Evolutionary conservation across 2,888 invertebrate genomes (phyloP).

Genomic region (Phengaris arion): DNA sequence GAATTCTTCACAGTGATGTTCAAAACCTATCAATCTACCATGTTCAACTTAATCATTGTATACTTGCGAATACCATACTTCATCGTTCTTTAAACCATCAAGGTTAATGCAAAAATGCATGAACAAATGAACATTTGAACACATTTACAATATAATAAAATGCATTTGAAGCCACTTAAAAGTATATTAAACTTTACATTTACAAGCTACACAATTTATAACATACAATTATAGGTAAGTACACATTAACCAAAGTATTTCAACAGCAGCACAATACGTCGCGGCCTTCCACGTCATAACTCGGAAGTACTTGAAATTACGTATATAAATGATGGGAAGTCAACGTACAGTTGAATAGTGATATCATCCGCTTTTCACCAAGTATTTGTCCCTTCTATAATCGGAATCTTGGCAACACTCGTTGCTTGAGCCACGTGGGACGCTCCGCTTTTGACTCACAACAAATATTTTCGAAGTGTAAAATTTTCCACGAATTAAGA

Average conservation of each 20-base stretch:
- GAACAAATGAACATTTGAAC: background rate
- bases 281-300: slow-evolving; percentile 31
- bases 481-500: slow-evolving; percentile 17
- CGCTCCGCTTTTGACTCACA: slow-evolving; percentile 48
- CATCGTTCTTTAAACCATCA: background rate
- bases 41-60: too few species aligned
- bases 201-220: background rate
- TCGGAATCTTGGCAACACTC: slow-evolving; percentile 54
- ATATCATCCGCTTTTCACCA: slow-evolving; percentile 47
- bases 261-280: background rate
- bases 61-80: background rate
- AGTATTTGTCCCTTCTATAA: slow-evolving; percentile 51
- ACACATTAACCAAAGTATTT: background rate
- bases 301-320: slow-evolving; percentile 38
- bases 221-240: background rate
- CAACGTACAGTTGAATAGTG: slow-evolving; percentile 42
- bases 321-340: slow-evolving; percentile 37
- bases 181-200: slow-evolving; percentile 10
- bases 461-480: slow-evolving; percentile 27
- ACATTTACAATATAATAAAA: background rate
- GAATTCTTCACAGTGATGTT: too few species aligned
- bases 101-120: background rate
- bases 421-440: slow-evolving; percentile 46
- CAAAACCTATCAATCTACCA: too few species aligned
- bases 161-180: slow-evolving; percentile 5